Evolutionary conservation across 2,797 vertebrate genomes (phyloP), one percentile per base, ranked within the genome.

Genomic region (Helarctos malayanus): DNA sequence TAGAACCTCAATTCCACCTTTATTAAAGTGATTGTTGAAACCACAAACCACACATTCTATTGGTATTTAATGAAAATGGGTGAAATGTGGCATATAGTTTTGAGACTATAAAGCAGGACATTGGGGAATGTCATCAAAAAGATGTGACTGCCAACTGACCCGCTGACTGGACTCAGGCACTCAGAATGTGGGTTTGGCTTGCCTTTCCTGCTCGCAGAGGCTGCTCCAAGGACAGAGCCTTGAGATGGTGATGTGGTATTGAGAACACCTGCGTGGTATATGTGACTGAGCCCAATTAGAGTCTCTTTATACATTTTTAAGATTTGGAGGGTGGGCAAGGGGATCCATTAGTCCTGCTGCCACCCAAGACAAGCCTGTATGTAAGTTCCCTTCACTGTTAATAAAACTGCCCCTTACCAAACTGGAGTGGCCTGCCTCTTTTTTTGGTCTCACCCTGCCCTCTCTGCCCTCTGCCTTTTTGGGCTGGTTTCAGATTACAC

Each of bases 11-110:
- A 29, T 89, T 78, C 52, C n/a, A 18, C 23, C 41, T 96, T 82
- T 19, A 73, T 89, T 95, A 85, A 93, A 96, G 86, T 73, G 32
- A 71, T 38, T 32, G 27, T 3, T 80, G 54, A 81, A 86, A 59
- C 56, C n/a, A 32, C 19, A 76, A 29, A 21, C 38, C 65, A 47
- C 32, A 73, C 59, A 16, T 75, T 90, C n/a, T 93, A 85, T 32
- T 35, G 7, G 29, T 57, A 76, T 69, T 91, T 89, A 86, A 86
- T 65, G 29, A 82, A 89, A 96, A 57, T 68, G 29, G 80, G 49
- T 80, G 21, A 96, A 87, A 89, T 35, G 41, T 81, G 27, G 81
- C n/a, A 32, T 29, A 65, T 32, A 57, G 61, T 69, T 92, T 81
- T 86, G 29, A 97, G n/a, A 69, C 76, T 32, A 13, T 61, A 89